Percentiles rank a stretch among this genome's conserved stretches.
These are phyloP conservation scores for Lamprotornis superbus DNA, from an alignment of 2,113 vertebrate species.

Conservation along the genomic window DNA sequence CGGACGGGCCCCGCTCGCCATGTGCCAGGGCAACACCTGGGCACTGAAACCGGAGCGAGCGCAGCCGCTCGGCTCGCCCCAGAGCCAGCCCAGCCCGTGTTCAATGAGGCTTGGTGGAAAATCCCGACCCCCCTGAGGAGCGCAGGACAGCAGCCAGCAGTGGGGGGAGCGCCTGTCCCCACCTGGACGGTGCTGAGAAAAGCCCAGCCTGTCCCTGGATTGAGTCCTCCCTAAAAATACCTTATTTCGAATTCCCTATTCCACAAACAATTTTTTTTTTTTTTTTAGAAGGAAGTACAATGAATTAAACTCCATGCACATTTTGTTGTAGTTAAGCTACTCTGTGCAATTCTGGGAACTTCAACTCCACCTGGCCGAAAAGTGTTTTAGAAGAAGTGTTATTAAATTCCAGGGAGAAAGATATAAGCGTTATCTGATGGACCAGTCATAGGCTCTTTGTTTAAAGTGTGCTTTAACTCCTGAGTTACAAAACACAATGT, in stretches of 20 bases:
- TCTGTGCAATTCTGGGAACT: background rate
- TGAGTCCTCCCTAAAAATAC: background rate
- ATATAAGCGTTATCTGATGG: slow-evolving; percentile 31
- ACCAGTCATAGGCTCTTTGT: slow-evolving; percentile 36
- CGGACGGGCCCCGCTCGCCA: background rate
- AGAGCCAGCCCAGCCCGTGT: background rate
- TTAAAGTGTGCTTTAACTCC: background rate
- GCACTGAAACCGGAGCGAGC: background rate
- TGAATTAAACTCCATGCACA: fast-evolving
- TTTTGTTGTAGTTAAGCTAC: background rate
- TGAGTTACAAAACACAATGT: background rate
- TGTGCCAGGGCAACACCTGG: background rate
- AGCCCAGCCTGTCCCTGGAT: background rate
- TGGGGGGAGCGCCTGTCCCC: background rate
- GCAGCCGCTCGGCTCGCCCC: too few species aligned
- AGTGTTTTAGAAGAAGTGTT: background rate
- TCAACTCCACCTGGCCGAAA: background rate
- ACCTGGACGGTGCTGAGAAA: background rate
- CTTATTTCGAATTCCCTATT: background rate
- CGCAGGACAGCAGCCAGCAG: fast-evolving
- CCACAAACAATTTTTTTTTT: background rate
- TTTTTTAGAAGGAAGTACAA: background rate
- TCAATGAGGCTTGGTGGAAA: background rate
- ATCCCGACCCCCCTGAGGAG: background rate
- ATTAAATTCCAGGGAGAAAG: slow-evolving; percentile 19